phyloP scores from a whole-genome alignment of 2,113 vertebrate genomes.

The Murina feae region DNA sequence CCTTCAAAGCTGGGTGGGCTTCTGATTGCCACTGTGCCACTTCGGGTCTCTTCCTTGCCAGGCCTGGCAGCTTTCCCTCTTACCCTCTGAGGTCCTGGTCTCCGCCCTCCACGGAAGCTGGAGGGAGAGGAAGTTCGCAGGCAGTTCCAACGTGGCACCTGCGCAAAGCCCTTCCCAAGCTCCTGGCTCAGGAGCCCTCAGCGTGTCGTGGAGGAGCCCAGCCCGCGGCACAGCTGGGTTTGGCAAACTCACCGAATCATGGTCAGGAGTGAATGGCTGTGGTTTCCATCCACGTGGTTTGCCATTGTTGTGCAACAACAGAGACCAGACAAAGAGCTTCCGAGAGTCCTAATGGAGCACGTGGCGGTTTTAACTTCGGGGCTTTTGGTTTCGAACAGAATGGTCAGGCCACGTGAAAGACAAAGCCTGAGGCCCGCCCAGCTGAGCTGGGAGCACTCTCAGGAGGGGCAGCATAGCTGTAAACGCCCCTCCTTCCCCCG shows the following conservation, averaged over 20 bases:
- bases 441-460: not conserved
- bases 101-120: not conserved
- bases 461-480: not conserved
- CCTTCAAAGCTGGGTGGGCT: not conserved
- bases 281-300: not conserved
- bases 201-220: rapidly evolving
- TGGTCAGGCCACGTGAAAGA: not conserved
- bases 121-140: not conserved
- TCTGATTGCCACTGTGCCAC: rapidly evolving
- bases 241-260: not conserved
- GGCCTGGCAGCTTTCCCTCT: not conserved
- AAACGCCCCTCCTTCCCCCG: not conserved
- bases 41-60: not conserved
- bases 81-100: not conserved
- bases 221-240: not conserved
- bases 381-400: not conserved
- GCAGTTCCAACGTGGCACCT: rapidly evolving
- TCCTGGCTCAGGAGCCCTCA: too few species aligned
- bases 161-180: rapidly evolving
- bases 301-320: rapidly evolving
- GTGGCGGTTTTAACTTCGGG: not conserved
- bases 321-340: not conserved
- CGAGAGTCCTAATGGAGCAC: too few species aligned
- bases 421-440: not conserved
- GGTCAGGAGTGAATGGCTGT: rapidly evolving